These are phyloP conservation scores for Thamnophis sirtalis DNA, from an alignment of 2,113 vertebrate genomes.

Conservation along the genomic window DNA sequence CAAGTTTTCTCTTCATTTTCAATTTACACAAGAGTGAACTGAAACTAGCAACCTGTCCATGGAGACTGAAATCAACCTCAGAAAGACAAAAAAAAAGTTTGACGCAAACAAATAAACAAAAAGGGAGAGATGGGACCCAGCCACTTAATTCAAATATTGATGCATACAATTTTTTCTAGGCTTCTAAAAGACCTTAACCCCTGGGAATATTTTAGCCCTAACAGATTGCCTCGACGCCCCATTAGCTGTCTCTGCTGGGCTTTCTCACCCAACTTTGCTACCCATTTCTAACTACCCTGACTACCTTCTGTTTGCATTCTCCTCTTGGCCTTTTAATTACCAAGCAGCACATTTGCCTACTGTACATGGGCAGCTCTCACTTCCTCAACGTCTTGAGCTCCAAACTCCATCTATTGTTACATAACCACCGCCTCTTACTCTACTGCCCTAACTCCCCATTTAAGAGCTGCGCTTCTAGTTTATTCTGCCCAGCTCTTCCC, in stretches of 20 bases:
- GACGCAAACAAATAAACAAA: conserved; percentile 25
- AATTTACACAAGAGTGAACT: conserved; percentile 54
- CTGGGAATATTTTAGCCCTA: neutral
- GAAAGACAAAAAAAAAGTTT: conserved; percentile 24
- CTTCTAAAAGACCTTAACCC: neutral
- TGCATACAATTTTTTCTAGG: neutral
- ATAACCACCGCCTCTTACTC: neutral
- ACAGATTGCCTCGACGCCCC: neutral
- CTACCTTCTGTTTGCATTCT: neutral
- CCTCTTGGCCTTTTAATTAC: neutral
- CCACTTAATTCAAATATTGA: rapidly evolving
- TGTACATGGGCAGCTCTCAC: neutral
- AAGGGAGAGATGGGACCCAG: conserved; percentile 2
- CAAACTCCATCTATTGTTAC: neutral
- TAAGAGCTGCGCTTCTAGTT: neutral
- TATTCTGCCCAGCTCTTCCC: neutral
- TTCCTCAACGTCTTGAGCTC: neutral
- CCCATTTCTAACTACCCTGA: too few species aligned
- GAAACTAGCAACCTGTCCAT: conserved; percentile 54
- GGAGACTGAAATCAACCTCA: conserved; percentile 23
- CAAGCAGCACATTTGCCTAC: neutral
- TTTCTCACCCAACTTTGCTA: neutral
- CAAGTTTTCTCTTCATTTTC: conserved; percentile 60
- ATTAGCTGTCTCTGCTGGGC: neutral
- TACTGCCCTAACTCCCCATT: neutral